Percentiles rank a stretch among this genome's conserved stretches.
phyloP scores from a whole-genome alignment of 1,140 invertebrate species.

The Drosophila erecta region DNA sequence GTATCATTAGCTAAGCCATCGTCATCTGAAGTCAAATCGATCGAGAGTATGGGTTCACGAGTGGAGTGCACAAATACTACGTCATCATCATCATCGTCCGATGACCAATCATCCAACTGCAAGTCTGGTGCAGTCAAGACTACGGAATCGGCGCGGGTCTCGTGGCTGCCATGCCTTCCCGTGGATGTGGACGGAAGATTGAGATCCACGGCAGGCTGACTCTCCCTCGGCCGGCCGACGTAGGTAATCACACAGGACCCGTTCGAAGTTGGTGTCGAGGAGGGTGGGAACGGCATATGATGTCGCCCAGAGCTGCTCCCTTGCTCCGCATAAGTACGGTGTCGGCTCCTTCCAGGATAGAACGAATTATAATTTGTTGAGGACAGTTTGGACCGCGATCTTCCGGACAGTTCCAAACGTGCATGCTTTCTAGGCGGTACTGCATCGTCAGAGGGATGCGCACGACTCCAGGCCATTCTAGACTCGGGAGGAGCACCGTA shows the following conservation, averaged over 20 bases:
- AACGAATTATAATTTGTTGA: slow-evolving; percentile 62
- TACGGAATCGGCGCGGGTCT: slow-evolving; percentile 59
- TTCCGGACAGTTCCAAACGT: slow-evolving; percentile 22
- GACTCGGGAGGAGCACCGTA: background rate
- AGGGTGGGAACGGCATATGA: background rate
- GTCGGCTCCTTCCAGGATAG: slow-evolving; percentile 59
- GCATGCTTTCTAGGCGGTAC: slow-evolving; percentile 21
- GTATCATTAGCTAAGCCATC: slow-evolving; percentile 51
- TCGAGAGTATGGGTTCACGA: slow-evolving; percentile 77
- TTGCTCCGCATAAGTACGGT: slow-evolving; percentile 60
- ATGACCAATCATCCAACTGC: slow-evolving; percentile 90
- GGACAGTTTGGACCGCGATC: slow-evolving; percentile 29
- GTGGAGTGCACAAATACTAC: slow-evolving; percentile 83
- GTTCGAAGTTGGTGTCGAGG: slow-evolving; percentile 4
- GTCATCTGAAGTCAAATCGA: slow-evolving; percentile 79
- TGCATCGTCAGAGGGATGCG: slow-evolving; percentile 49
- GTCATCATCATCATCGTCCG: slow-evolving; percentile 88
- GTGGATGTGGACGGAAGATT: slow-evolving; percentile 64
- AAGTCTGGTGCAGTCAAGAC: slow-evolving; percentile 90
- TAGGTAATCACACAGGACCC: slow-evolving; percentile 74
- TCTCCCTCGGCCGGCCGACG: slow-evolving; percentile 65
- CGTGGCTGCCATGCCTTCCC: slow-evolving; percentile 33
- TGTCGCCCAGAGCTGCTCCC: slow-evolving; percentile 5
- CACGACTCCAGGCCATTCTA: slow-evolving; percentile 31
- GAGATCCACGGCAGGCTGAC: slow-evolving; percentile 26